Conservation (phyloP, 2,888 invertebrate species). For the Cephus nigrinus region DNA sequence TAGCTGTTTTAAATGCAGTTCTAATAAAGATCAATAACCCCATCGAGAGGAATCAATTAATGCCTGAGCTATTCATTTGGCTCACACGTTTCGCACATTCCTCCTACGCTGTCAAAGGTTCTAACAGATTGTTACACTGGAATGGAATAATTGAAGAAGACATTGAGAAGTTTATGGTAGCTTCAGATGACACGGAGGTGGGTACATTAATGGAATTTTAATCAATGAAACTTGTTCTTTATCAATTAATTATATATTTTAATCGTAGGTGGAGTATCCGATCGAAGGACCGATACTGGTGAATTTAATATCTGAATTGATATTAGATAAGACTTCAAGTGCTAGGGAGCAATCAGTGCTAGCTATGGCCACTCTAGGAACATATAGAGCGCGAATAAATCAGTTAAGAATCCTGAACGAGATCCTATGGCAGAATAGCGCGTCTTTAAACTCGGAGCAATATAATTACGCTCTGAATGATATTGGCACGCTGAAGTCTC, state of each 20-base stretch:
- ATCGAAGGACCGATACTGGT: slow-evolving; percentile 16
- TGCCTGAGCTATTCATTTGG: slow-evolving; percentile 40
- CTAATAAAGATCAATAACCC: slow-evolving; percentile 21
- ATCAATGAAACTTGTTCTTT: not conserved
- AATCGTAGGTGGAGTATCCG: slow-evolving; percentile 14
- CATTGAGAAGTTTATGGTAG: slow-evolving; percentile 5
- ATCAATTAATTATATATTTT: not conserved
- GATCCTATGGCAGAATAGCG: slow-evolving; percentile 74
- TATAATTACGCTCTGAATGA: slow-evolving; percentile 62
- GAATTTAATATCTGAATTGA: slow-evolving; percentile 15
- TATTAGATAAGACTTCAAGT: slow-evolving; percentile 25
- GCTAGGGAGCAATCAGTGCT: slow-evolving; percentile 37
- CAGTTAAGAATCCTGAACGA: slow-evolving; percentile 69
- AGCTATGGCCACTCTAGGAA: slow-evolving; percentile 67
- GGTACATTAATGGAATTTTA: not conserved
- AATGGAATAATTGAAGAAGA: slow-evolving; percentile 21
- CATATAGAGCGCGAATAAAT: slow-evolving; percentile 67
- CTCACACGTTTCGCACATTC: slow-evolving; percentile 36
- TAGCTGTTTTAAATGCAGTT: slow-evolving; percentile 44
- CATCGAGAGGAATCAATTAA: slow-evolving; percentile 32
- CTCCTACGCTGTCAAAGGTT: slow-evolving; percentile 41
- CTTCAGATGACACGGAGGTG: not conserved
- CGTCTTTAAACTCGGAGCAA: slow-evolving; percentile 67
- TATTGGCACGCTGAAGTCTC: slow-evolving; percentile 36
- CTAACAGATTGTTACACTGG: slow-evolving; percentile 40